phyloP scores from a whole-genome alignment of 2,113 vertebrate species.

The Lepisosteus oculatus region DNA sequence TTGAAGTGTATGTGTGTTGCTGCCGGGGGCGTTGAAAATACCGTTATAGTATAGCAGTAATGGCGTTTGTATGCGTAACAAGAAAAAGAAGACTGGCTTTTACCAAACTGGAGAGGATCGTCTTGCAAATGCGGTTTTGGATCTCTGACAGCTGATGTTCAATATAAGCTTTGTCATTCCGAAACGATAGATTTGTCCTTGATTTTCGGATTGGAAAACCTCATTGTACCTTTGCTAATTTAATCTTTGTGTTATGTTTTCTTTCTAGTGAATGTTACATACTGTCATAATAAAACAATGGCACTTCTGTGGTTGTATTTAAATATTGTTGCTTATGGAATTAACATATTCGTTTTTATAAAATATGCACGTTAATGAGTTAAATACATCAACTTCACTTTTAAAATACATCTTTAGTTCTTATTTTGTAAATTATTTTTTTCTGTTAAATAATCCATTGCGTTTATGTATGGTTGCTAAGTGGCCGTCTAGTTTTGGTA shows the following conservation, averaged over 20 bases:
- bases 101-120: neutral
- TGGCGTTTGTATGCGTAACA: neutral
- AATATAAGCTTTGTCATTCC: neutral
- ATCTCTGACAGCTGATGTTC: neutral
- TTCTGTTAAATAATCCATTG: neutral
- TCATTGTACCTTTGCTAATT: no score
- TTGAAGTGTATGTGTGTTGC: neutral
- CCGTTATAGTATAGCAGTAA: neutral
- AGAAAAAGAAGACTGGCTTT: neutral
- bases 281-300: no score
- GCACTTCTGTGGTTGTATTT: no score
- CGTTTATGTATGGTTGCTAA: neutral
- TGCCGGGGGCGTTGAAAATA: neutral
- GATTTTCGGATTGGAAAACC: no score
- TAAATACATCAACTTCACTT: neutral
- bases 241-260: no score
- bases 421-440: no score
- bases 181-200: no score
- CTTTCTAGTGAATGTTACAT: no score
- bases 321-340: no score
- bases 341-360: neutral
- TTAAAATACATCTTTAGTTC: neutral
- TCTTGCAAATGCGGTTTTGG: neutral
- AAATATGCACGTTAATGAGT: neutral
- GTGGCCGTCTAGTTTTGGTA: conserved; percentile 19